These are phyloP conservation scores for Lepidurus apus DNA, from an alignment of 1,140 invertebrate genomes.

Conservation along the genomic window DNA sequence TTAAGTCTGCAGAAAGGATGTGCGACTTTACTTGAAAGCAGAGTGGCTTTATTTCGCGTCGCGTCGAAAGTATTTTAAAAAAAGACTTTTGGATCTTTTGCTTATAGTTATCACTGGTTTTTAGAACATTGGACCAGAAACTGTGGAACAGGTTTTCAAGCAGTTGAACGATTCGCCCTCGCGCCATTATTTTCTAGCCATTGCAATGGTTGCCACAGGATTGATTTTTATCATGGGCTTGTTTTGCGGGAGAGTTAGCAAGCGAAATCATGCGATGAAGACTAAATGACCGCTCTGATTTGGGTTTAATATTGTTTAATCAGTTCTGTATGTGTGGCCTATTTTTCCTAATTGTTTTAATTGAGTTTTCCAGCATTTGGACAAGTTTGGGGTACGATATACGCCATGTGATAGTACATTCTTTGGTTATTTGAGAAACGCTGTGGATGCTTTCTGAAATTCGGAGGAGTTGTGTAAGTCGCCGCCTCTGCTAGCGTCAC, in stretches of 20 bases:
- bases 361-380: neutral
- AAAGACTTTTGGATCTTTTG: constrained; percentile 29
- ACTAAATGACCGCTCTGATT: constrained; percentile 54
- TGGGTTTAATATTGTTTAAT: constrained; percentile 30
- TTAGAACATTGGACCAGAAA: constrained; percentile 55
- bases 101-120: constrained; percentile 38
- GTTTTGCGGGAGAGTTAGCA: constrained; percentile 71
- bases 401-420: constrained; percentile 17
- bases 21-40: constrained; percentile 65
- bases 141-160: constrained; percentile 62
- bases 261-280: constrained; percentile 61
- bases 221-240: constrained; percentile 73
- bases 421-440: neutral
- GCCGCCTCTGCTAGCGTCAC: neutral
- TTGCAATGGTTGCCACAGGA: constrained; percentile 62
- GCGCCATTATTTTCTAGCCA: constrained; percentile 68
- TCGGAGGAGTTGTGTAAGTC: neutral
- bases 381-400: neutral
- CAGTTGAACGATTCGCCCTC: constrained; percentile 65
- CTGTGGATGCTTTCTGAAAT: neutral
- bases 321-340: neutral
- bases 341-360: neutral
- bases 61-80: constrained; percentile 64
- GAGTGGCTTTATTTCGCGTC: constrained; percentile 84
- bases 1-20: constrained; percentile 68